Evolutionary conservation across 2,888 invertebrate genomes (phyloP), one percentile per base, ranked within the genome.

Genomic region (Callyntrura guangdongensis): DNA sequence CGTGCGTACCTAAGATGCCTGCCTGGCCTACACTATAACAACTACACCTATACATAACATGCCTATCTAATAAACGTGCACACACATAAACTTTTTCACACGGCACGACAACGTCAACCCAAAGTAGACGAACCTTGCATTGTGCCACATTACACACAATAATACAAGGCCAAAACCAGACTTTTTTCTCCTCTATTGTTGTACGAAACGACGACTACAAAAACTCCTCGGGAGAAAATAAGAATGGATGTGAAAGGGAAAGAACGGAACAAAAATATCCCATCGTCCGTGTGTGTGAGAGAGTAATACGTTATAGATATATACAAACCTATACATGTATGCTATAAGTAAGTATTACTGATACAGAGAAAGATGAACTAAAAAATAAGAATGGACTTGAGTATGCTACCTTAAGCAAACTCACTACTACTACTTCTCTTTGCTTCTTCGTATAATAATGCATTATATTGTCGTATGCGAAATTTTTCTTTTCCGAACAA

Each of bases 391-490:
- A 74, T 74, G 45, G 20, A 47, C 72, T 74, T 47, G 69, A 69
- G 36, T 2, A 36, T 14, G 36, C 69, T 69, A 69, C 27, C 17
- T n/a, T n/a, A 22, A 11, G 22, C 77, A 49, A 20, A 77, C 53
- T n/a, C n/a, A n/a, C n/a, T n/a, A n/a, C n/a, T n/a, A n/a, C n/a
- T n/a, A n/a, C n/a, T n/a, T n/a, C n/a, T 14, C 20, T 20, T n/a
- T 59, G 25, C 77, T 11, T n/a, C 69, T 74, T 45, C 47, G 45
- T 74, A 74, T 74, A 74, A 74, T 74, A 74, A 74, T 47, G 47
- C n/a, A 36, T 36, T 36, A 36, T 49, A 74, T 74, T 74, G 47
- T 74, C 53, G 14, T 22, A 49, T 59, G 56, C 59, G 36, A n/a
- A 36, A 56, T 36, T 59, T 27, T 81, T 81, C 59, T 74, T 9